Conservation (phyloP, 2,797 vertebrate genomes). For the Eidolon dupreanum region DNA sequence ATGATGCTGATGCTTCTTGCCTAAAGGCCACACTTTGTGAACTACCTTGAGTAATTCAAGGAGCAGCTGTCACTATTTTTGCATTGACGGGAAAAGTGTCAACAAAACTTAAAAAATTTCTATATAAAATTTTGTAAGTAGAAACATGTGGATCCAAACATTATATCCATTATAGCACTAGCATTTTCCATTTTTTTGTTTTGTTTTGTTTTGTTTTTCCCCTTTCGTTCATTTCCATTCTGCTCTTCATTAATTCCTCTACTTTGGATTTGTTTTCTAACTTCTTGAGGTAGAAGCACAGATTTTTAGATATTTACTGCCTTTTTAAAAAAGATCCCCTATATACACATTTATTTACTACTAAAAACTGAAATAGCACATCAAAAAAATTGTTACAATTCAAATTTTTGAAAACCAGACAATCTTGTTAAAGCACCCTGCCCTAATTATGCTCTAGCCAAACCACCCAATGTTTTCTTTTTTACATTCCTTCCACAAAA, state of each 20-base stretch:
- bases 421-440: no score
- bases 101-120: not conserved
- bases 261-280: not conserved
- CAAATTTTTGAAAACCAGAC: no score
- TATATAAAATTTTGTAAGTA: not conserved
- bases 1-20: not conserved
- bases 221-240: not conserved
- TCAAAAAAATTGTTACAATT: no score
- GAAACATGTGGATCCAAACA: not conserved
- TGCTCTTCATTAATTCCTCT: not conserved
- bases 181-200: not conserved
- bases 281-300: not conserved
- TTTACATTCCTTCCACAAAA: no score
- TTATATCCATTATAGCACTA: not conserved
- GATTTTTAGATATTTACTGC: not conserved
- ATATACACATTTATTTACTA: no score
- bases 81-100: not conserved
- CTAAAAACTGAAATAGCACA: no score
- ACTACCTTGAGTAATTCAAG: not conserved
- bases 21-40: not conserved
- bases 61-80: not conserved
- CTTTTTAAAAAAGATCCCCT: no score
- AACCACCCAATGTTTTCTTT: no score
- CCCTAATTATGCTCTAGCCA: no score
- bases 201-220: no score